Conservation (phyloP, 2,888 invertebrate species). For the Patella caerulea region DNA sequence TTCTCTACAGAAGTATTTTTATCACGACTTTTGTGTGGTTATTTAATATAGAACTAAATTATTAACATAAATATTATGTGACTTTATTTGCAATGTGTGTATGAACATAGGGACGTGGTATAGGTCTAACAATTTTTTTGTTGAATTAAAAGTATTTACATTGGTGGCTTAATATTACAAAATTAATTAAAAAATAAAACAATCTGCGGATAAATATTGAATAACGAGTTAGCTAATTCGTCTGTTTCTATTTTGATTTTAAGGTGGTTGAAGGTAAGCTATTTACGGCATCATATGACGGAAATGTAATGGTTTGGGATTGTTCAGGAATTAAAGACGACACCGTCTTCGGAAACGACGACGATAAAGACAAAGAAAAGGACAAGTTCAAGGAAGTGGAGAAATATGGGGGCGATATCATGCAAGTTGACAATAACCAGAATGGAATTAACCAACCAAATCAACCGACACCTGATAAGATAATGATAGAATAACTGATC, state of each 20-base stretch:
- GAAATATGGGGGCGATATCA: constrained; percentile 45
- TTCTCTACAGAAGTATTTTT: no score
- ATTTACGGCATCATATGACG: constrained; percentile 73
- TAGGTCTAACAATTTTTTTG: no score
- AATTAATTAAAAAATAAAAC: no score
- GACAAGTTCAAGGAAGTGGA: constrained; percentile 49
- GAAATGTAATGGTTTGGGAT: constrained; percentile 71
- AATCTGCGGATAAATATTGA: no score
- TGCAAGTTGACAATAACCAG: constrained; percentile 47
- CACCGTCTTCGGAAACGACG: constrained; percentile 47
- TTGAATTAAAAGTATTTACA: no score
- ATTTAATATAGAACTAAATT: no score
- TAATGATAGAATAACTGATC: constrained; percentile 57
- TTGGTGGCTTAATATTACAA: no score
- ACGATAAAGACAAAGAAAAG: constrained; percentile 48
- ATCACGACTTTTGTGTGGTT: no score
- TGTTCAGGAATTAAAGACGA: constrained; percentile 62
- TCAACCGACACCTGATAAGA: constrained; percentile 39
- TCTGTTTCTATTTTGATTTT: neutral
- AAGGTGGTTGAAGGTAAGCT: constrained; percentile 71
- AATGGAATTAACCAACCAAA: constrained; percentile 42
- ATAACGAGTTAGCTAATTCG: neutral
- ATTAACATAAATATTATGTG: no score
- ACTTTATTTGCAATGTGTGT: no score
- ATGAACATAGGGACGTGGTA: no score